Base-by-base conservation (phyloP, 2,797 vertebrate species). In the Streptopelia turtur region DNA sequence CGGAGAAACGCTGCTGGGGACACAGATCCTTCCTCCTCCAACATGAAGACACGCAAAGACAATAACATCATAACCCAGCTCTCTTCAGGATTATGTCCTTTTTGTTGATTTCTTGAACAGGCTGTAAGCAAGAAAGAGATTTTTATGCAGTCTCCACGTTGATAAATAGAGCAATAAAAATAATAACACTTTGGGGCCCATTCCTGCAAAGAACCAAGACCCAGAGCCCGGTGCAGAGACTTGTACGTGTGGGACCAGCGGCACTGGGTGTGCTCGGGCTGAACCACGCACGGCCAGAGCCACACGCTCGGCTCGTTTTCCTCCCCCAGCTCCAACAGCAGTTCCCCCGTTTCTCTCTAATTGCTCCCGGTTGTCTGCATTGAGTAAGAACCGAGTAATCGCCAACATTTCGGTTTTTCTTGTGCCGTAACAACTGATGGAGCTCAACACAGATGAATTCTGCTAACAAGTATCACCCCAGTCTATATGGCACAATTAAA, bases 401-500 rank as follows among this genome's bases (percentile, higher is more conserved):
- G 0, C 31, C 72, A 78, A 33, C 8, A 35, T 28, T 41, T 39
- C 30, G 39, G 27, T 28, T 72, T 66, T 75, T 23, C n/a, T 72
- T 31, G 39, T 78, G 57, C 37, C 33, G 31, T 16, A 52, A 24
- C n/a, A 69, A 63, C 20, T 6, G 13, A 66, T 7, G 15, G 16
- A 91, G 18, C 39, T 79, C 25, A 35, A 30, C 7, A 18, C 57
- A 25, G 43, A 21, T 31, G 31, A 66, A 52, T 43, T 27, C 53
- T 68, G 72, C 68, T 56, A 95, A 89, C 41, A 93, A 92, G 65
- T 24, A 84, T 39, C 55, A 81, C 72, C 31, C 65, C 68, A n/a
- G 11, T 60, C 85, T 85, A 64, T 10, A 3, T 94, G 96, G 91
- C 97, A 98, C 98, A 98, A 98, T 97, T 97, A 98, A 97, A 98